A percentile compares a stretch with the other conserved stretches of the same genome.
Evolutionary conservation across 2,113 vertebrate genomes (phyloP).

Genomic region (Vidua macroura): DNA sequence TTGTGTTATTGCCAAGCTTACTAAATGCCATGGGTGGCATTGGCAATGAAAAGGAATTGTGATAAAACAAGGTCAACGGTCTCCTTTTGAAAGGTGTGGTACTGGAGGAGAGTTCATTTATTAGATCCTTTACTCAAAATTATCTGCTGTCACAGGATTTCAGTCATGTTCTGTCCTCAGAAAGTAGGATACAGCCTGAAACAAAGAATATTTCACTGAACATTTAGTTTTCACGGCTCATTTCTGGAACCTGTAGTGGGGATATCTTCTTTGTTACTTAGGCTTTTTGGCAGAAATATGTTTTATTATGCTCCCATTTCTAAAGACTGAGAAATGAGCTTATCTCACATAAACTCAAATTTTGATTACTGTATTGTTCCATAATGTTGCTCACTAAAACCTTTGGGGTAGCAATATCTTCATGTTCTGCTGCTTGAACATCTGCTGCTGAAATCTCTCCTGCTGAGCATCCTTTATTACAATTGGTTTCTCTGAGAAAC

Average conservation of each 20-base stretch:
- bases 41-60: neutral
- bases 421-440: neutral
- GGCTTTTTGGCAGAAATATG: neutral
- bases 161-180: neutral
- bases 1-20: neutral
- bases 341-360: neutral
- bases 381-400: neutral
- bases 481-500: neutral
- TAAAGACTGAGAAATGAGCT: neutral
- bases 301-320: neutral
- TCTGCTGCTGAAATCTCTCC: neutral
- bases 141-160: neutral
- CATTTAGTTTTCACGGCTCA: neutral
- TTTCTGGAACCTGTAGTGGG: neutral
- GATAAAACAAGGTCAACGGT: neutral
- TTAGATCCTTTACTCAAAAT: neutral
- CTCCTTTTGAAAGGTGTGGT: neutral
- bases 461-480: neutral
- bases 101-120: neutral
- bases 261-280: neutral
- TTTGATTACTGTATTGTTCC: neutral
- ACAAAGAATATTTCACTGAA: neutral
- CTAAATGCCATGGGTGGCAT: neutral
- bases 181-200: neutral
- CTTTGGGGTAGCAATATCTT: neutral